Evolutionary conservation across 2,113 vertebrate genomes (phyloP).

Genomic region (Ochotona curzoniae): DNA sequence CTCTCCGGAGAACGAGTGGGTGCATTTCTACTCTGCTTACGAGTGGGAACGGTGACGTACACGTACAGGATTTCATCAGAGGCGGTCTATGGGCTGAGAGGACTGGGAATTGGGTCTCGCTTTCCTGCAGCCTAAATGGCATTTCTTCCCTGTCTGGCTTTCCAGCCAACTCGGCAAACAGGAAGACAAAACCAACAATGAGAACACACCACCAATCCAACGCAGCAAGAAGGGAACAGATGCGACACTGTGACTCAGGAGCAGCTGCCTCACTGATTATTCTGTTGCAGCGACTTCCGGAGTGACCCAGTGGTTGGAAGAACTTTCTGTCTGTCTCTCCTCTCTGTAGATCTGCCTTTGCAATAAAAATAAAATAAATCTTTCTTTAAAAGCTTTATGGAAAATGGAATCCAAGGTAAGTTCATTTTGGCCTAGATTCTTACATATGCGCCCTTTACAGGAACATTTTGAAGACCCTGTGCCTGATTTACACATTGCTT

Average conservation of each 20-base stretch:
- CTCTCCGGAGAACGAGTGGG: background rate
- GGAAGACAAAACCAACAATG: background rate
- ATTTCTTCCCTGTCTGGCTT: slow-evolving; percentile 9
- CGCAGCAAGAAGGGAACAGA: background rate
- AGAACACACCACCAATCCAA: background rate
- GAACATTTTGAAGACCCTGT: too few relatives aligned
- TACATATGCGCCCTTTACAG: too few relatives aligned
- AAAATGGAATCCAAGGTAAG: too few relatives aligned
- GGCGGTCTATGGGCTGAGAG: background rate
- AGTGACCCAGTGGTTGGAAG: too few relatives aligned
- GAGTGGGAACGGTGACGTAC: background rate
- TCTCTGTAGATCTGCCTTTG: background rate
- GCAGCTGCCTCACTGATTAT: background rate
- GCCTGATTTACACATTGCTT: background rate
- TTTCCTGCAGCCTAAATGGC: background rate
- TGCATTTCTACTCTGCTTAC: background rate
- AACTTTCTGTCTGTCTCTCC: too few relatives aligned
- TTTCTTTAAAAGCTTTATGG: too few relatives aligned
- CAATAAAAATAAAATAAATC: too few relatives aligned
- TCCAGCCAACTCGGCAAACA: background rate
- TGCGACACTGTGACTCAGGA: background rate
- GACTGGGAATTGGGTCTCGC: background rate
- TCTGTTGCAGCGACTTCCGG: too few relatives aligned
- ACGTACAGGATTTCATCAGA: background rate
- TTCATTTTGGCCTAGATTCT: too few relatives aligned